Conservation (phyloP, 2,113 vertebrate species). For the Mesembrinibis cayennensis region DNA sequence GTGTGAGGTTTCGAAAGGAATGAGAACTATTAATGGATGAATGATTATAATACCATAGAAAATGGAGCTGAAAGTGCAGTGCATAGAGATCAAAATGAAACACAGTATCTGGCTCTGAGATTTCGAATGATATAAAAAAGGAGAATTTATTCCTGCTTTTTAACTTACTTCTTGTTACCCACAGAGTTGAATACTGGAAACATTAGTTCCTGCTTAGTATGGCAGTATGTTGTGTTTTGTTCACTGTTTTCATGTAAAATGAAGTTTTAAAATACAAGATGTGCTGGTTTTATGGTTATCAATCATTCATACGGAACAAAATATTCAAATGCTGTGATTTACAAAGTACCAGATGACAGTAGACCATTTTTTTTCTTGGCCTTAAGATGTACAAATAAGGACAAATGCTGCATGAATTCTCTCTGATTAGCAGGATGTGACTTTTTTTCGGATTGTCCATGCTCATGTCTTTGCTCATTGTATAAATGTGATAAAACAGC, state of each 20-base stretch:
- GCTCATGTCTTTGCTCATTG: neutral
- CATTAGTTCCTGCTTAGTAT: neutral
- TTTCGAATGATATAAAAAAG: neutral
- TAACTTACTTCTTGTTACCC: neutral
- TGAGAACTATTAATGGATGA: neutral
- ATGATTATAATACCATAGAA: neutral
- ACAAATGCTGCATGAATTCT: neutral
- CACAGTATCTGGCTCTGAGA: neutral
- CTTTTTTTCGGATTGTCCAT: neutral
- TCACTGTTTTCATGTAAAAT: neutral
- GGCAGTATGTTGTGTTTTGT: neutral
- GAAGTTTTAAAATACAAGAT: neutral
- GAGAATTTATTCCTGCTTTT: neutral
- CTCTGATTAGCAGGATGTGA: neutral
- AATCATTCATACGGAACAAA: neutral
- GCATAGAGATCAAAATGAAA: neutral
- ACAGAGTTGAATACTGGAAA: neutral
- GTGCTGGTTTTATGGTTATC: neutral
- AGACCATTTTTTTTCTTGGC: neutral
- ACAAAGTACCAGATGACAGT: neutral
- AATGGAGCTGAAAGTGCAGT: neutral
- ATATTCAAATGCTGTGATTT: constrained; percentile 9
- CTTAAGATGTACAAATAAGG: neutral
- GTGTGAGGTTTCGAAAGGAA: neutral
- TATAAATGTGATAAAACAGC: neutral